These are phyloP conservation scores for Schizopygopsis pylzovi DNA, from an alignment of 2,797 vertebrate genomes.

Conservation along the genomic window DNA sequence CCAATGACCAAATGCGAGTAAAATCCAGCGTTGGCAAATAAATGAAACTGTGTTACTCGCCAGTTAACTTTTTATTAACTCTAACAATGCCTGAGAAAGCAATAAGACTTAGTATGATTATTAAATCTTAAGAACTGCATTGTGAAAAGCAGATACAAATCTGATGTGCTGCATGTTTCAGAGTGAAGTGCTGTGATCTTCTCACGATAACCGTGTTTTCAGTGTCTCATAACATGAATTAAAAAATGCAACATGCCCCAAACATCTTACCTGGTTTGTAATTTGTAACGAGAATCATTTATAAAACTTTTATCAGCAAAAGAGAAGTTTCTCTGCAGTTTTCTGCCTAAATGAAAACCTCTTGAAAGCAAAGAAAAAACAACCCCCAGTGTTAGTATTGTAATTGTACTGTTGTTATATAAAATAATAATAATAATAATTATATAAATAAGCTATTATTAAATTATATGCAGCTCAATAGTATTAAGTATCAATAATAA, in stretches of 20 bases:
- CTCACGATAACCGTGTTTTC: neutral
- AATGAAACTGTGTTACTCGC: neutral
- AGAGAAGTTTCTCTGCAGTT: neutral
- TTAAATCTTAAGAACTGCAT: no score
- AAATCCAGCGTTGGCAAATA: neutral
- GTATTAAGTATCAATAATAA: neutral
- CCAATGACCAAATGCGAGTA: neutral
- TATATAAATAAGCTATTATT: no score
- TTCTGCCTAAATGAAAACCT: neutral
- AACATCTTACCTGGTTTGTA: neutral
- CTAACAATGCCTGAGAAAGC: no score
- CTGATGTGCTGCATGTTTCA: neutral
- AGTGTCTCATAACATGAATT: neutral
- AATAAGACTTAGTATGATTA: no score
- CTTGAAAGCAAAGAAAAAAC: neutral
- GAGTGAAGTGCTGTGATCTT: neutral
- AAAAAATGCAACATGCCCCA: neutral
- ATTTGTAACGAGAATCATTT: neutral
- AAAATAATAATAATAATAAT: neutral
- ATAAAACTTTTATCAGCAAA: neutral
- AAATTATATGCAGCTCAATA: no score
- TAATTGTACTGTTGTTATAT: neutral
- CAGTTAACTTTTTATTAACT: no score
- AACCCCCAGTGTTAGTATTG: neutral
- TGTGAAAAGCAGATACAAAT: neutral